These are phyloP conservation scores for Anastrepha obliqua DNA, from an alignment of 1,140 invertebrate genomes.

Conservation along the genomic window DNA sequence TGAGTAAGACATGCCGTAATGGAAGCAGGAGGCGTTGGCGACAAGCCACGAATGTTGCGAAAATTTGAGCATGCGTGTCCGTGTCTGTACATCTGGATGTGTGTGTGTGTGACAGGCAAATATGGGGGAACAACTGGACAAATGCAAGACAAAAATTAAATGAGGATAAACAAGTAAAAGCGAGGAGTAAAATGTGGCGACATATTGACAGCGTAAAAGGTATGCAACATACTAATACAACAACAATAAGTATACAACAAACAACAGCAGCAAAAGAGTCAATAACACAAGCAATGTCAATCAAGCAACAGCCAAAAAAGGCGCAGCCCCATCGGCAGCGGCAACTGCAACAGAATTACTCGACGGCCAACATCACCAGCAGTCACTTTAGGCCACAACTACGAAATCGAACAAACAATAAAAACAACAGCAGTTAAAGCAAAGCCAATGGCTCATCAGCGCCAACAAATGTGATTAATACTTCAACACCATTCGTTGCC, in stretches of 20 bases:
- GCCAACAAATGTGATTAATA: constrained; percentile 42
- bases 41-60: constrained; percentile 23
- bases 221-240: not conserved
- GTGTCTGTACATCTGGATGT: not conserved
- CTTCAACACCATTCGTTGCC: constrained; percentile 25
- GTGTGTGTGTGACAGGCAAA: not conserved
- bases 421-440: not conserved
- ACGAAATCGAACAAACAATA: not conserved
- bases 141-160: not conserved
- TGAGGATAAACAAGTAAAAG: not conserved
- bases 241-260: not conserved
- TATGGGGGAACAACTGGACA: not conserved
- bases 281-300: not conserved
- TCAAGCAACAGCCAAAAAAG: constrained; percentile 23
- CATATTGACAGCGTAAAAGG: constrained; percentile 23
- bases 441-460: constrained; percentile 41
- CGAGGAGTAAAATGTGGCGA: not conserved
- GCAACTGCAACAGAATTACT: not conserved
- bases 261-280: not conserved
- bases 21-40: too few species aligned
- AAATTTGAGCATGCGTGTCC: constrained; percentile 10
- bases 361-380: constrained; percentile 15
- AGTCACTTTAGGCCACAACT: not conserved
- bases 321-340: not conserved
- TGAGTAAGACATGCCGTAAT: not conserved